Evolutionary conservation across 2,888 invertebrate species (phyloP).

Genomic region (Malacosoma neustria): DNA sequence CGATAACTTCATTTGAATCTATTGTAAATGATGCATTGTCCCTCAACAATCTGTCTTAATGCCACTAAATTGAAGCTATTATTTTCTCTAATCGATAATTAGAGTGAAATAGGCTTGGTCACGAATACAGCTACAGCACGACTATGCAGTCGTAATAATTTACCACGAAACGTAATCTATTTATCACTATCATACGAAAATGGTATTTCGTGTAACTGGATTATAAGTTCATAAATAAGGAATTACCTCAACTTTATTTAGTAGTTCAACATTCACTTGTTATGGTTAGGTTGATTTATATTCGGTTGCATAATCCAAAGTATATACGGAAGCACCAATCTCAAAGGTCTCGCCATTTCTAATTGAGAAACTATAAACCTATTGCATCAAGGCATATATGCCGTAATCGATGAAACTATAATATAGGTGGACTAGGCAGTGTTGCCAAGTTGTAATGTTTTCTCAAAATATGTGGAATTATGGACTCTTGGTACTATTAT

Average conservation of each 20-base stretch:
- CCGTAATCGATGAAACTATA: not conserved
- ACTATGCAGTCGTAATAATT: slow-evolving; percentile 26
- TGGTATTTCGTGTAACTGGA: not conserved
- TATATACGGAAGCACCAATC: not conserved
- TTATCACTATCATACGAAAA: not conserved
- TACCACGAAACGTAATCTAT: not conserved
- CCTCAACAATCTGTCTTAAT: slow-evolving; percentile 24
- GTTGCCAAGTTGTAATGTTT: no score
- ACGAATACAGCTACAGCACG: slow-evolving; percentile 33
- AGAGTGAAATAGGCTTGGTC: slow-evolving; percentile 39
- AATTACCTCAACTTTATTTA: not conserved
- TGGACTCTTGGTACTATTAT: no score
- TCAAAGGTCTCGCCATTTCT: slow-evolving; percentile 7
- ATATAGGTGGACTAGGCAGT: no score
- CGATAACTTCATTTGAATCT: slow-evolving; percentile 26
- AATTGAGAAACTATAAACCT: slow-evolving; percentile 1
- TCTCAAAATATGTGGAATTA: no score
- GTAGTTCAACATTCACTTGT: not conserved
- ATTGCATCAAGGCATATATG: not conserved
- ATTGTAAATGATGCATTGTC: slow-evolving; percentile 21
- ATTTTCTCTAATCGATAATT: slow-evolving; percentile 41
- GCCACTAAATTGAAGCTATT: slow-evolving; percentile 25
- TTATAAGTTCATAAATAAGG: not conserved
- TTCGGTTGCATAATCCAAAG: not conserved
- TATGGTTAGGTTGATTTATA: no score